A percentile compares a stretch with the other conserved stretches of the same genome.
Conservation (phyloP, 2,888 invertebrate species). For the Troides helena region DNA sequence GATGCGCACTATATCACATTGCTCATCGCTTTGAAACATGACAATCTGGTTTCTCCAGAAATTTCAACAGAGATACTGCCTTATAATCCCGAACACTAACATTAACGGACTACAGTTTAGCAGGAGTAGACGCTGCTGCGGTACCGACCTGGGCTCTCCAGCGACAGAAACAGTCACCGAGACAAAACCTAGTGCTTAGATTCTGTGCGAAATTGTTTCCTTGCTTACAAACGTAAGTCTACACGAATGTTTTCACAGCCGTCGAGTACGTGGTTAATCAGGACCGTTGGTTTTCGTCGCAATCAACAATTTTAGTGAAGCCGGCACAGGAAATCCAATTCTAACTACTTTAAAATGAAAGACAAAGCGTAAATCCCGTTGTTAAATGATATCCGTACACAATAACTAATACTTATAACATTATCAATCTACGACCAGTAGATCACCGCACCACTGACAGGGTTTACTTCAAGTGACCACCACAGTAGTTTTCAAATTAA, state of each 20-base stretch:
- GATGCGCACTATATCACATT: too few relatives aligned
- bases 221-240: not conserved
- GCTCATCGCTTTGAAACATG: too few relatives aligned
- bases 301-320: not conserved
- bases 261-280: constrained; percentile 1
- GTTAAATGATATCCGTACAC: not conserved
- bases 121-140: too few relatives aligned
- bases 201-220: not conserved
- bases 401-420: not conserved
- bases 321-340: not conserved
- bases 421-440: not conserved
- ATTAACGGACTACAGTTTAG: too few relatives aligned
- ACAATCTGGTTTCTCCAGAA: too few relatives aligned
- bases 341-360: not conserved
- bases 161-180: not conserved
- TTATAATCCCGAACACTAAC: too few relatives aligned
- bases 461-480: too few relatives aligned
- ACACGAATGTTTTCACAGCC: not conserved
- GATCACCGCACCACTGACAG: not conserved
- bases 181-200: not conserved
- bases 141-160: too few relatives aligned
- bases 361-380: not conserved
- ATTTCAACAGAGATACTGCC: too few relatives aligned
- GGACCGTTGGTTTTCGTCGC: not conserved
- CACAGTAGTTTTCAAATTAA: too few relatives aligned